Base-by-base conservation (phyloP, 2,888 invertebrate species). In the Bellardia bayeri region DNA sequence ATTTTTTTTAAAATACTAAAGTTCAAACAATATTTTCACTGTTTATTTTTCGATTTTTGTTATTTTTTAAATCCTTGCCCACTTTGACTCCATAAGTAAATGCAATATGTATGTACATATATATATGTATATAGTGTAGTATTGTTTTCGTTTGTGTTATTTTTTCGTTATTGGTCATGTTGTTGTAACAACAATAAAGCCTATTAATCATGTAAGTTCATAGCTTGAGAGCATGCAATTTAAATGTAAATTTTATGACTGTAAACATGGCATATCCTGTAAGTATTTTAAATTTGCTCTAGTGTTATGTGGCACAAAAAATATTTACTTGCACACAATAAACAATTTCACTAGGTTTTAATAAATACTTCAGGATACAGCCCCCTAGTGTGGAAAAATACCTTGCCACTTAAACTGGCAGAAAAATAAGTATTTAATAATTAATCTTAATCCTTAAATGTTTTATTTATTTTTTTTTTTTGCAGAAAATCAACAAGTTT, bases 181-280 rank as follows among this genome's bases (percentile, higher is more conserved):
- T 76, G 80, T 76, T 82, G 75, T 80, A 71, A 74, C 54, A 80
- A 76, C 86, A 81, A 78, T 81, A 87, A 87, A 84, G 84, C 87
- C 87, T 87, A 87, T 87, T 87, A 87, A 87, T 87, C 87, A 87
- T 84, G 87, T 84, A 87, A 76, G 84, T 84, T 87, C 87, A 84
- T 78, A 84, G 72, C 84, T 82, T 51, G 71, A 68, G 72, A 63
- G 81, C 87, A 87, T 87, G 87, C 87, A 84, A 84, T 87, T 84
- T 87, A 84, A 78, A 87, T 87, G 87, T 76, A 87, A 87, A 84
- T 87, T 87, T 87, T 84, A 87, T 84, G 78, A 81, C 87, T 84
- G 87, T 71, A 81, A 84, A 87, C 87, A 87, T 84, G 78, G 61
- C 66, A 87, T 71, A 84, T 84, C 76, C 87, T 84, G 83, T 68